Evolutionary conservation across 2,797 vertebrate species (phyloP), one percentile per base, ranked within the genome.

Genomic region (Sebastes hubbsi): DNA sequence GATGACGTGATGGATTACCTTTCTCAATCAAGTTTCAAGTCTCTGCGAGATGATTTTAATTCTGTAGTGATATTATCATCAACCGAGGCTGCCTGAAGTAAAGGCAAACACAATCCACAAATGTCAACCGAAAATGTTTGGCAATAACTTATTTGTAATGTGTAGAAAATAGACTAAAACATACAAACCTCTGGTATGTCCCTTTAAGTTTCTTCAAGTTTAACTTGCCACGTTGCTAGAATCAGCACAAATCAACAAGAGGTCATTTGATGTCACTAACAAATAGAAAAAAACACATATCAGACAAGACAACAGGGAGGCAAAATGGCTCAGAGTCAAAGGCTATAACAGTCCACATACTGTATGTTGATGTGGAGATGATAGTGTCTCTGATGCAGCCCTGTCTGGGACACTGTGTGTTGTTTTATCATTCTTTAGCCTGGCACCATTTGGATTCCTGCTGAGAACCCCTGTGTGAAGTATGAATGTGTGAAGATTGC

Each of bases 391-490:
- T 30, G 12, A 62, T 56, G 8, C 38, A 42, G n/a, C 10, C 3
- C 11, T 61, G 42, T 7, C 8, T 24, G 4, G 2, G 7, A 59
- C 4, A 62, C 13, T 24, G 1, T 32, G 18, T 32, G 32, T 4
- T 75, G 18, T 24, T 66, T 0, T 78, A 14, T 52, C 78, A 1
- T 56, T 63, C 30, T 81, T 75, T 38, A 97, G 96, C 94, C 95
- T 87, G 96, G 94, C 46, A 67, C 83, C 52, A 79, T 69, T 52
- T 97, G 95, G 87, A 91, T 75, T 73, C 91, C 90, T 29, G 52
- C 93, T 4, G 78, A 77, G 24, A 86, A 93, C 59, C 95, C 95
- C 29, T 97, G 96, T 78, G 83, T 92, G 70, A 90, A 91, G 18
- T 96, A 91, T 67, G 93, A 87, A 0, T 97, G 96, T 88, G 80